Percentiles rank a stretch among this genome's conserved stretches.
Evolutionary conservation across 1,140 invertebrate species (phyloP).

Genomic region (Drosophila kohkoa): DNA sequence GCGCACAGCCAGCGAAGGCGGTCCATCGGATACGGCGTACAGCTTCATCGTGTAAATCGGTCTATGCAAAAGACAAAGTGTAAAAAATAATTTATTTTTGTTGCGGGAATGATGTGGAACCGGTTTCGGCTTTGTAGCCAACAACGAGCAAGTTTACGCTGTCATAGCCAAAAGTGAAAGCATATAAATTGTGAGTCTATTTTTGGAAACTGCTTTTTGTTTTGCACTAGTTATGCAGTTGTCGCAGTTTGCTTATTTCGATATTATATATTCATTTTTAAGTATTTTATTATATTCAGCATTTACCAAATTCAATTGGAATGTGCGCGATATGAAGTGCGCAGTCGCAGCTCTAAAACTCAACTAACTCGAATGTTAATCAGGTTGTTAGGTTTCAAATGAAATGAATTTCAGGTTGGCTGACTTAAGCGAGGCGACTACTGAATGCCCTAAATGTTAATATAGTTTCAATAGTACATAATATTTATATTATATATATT

Average conservation of each 20-base stretch:
- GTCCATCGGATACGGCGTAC: constrained; percentile 90
- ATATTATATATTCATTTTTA: constrained; percentile 20
- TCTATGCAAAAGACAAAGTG: constrained; percentile 37
- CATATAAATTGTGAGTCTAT: constrained; percentile 42
- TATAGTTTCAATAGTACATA: neutral
- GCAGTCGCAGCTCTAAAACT: constrained; percentile 44
- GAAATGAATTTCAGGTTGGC: neutral
- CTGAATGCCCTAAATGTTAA: constrained; percentile 21
- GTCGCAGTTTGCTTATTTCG: neutral
- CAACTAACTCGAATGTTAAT: constrained; percentile 38
- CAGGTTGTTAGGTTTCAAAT: constrained; percentile 38
- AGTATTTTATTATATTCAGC: neutral
- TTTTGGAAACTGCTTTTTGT: constrained; percentile 37
- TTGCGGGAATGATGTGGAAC: constrained; percentile 40
- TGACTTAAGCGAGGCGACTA: neutral
- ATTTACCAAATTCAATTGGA: constrained; percentile 31
- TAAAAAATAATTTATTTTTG: constrained; percentile 25
- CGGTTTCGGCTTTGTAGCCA: constrained; percentile 50
- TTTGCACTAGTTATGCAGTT: constrained; percentile 35
- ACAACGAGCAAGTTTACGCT: constrained; percentile 23
- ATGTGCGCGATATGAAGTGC: constrained; percentile 26
- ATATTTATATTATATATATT: no score
- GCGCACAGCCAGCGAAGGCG: constrained; percentile 90
- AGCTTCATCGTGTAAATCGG: constrained; percentile 87
- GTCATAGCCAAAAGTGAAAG: constrained; percentile 61